Evolutionary conservation across 2,888 invertebrate genomes (phyloP), one percentile per base, ranked within the genome.

Genomic region (Hemicrepidius hirtus): DNA sequence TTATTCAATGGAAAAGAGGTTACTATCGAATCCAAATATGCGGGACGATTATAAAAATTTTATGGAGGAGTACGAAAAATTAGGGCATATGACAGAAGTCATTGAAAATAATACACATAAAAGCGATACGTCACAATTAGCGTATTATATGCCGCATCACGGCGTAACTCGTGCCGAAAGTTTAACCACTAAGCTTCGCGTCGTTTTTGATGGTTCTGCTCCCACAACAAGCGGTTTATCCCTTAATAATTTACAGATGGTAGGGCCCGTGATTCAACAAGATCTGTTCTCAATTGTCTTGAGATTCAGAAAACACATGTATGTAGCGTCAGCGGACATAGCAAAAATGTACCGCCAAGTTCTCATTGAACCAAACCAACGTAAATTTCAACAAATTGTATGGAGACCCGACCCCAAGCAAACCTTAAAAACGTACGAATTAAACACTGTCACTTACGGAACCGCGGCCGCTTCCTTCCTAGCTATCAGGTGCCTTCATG

Each of bases 251-350:
- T n/a, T 76, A 4, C 72, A 73, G 16, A 46, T 71, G 16, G 57
- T 49, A 10, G 80, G 81, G 35, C 82, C 85, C 0, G 77, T 75
- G 0, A 53, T 85, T 0, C 83, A 85, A 59, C 76, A 80, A 4
- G 82, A 83, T 20, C 70, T 85, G 1, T 76, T 80, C 28, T 62
- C 74, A 13, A 79, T 84, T 9, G 53, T 85, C 12, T 82, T 81
- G 32, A 41, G 62, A 32, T 73, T 37, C 7, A 2, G 37, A 1
- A 32, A 35, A 12, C 28, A 71, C 24, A 1, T 7, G 7, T 53
- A 44, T 28, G 71, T 35, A 0, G 16, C 60, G 7, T 41, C 60
- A 12, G 60, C 60, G 0, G 41, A 64, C 20, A 21, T 46, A 0
- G 41, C 20, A 20, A 69, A 69, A 21, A 69, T 69, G 69, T 64